Conservation (phyloP, 1,140 invertebrate species). For the Zaprionus ornatus region DNA sequence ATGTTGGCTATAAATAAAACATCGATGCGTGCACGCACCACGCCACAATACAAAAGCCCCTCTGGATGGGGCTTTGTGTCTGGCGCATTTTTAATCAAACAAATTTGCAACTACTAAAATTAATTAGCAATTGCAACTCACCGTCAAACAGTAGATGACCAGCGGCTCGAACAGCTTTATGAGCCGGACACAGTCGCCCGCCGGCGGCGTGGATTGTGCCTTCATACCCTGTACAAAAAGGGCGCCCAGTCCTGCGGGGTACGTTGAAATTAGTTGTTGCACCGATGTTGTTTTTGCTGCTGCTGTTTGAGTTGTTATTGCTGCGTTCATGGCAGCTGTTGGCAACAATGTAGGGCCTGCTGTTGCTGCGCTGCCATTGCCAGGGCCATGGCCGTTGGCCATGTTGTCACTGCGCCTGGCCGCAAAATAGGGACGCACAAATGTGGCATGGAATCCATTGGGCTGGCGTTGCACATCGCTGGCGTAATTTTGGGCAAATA, state of each 20-base stretch:
- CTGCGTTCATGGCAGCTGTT: conserved; percentile 13
- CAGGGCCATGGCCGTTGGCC: background rate
- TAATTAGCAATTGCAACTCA: conserved; percentile 82
- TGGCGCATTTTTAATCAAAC: conserved; percentile 80
- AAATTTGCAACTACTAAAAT: conserved; percentile 78
- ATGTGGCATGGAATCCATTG: conserved; percentile 61
- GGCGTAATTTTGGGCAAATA: conserved; percentile 91
- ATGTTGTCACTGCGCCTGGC: conserved; percentile 51
- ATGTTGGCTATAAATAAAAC: conserved; percentile 70
- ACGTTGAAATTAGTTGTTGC: conserved; percentile 54
- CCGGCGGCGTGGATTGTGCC: conserved; percentile 52
- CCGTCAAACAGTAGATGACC: conserved; percentile 92
- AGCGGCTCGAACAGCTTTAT: conserved; percentile 94
- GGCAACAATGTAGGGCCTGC: conserved; percentile 50
- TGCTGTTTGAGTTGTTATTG: conserved; percentile 53
- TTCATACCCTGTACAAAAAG: conserved; percentile 76
- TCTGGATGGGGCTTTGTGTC: conserved; percentile 51
- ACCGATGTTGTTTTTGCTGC: conserved; percentile 23
- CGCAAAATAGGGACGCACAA: conserved; percentile 73
- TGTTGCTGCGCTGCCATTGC: background rate
- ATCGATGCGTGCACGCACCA: conserved; percentile 34
- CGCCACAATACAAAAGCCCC: conserved; percentile 6
- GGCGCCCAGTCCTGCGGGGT: conserved; percentile 45
- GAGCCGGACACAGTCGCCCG: conserved; percentile 70
- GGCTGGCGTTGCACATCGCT: conserved; percentile 69